Conservation (phyloP, 2,797 vertebrate species). For the Prunella strophiata region DNA sequence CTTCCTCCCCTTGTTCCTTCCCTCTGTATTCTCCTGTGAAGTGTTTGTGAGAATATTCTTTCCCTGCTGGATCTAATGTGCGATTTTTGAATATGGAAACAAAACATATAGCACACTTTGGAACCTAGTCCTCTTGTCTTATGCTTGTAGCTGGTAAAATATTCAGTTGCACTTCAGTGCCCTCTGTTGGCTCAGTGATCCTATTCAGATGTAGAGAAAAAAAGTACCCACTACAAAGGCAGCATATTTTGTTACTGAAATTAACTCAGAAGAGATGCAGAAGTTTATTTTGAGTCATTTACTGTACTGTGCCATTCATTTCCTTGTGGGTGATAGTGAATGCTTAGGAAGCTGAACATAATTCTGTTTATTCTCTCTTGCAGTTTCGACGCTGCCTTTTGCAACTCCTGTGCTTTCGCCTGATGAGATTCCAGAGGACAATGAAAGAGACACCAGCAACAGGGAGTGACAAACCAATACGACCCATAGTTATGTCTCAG, state of each 20-base stretch:
- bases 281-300: not conserved
- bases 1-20: not conserved
- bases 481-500: slow-evolving; percentile 85
- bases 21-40: not conserved
- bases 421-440: slow-evolving; percentile 80
- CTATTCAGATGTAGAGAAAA: not conserved
- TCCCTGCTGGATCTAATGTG: not conserved
- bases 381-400: slow-evolving; percentile 89
- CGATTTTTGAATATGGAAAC: not conserved
- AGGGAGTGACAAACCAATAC: slow-evolving; percentile 78
- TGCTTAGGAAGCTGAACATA: not conserved
- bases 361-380: slow-evolving; percentile 13
- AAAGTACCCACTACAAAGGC: not conserved
- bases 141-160: not conserved
- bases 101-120: not conserved
- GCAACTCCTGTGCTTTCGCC: slow-evolving; percentile 85
- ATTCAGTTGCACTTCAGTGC: not conserved
- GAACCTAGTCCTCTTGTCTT: not conserved
- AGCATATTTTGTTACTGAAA: not conserved
- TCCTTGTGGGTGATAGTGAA: not conserved
- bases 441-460: slow-evolving; percentile 79
- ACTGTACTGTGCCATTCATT: not conserved
- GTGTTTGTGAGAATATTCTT: not conserved
- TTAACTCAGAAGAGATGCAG: not conserved
- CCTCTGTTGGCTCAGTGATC: not conserved